These are phyloP conservation scores for Crambe crambe DNA, from an alignment of 37 sponge, comb jelly and placozoan species.

Conservation along the genomic window DNA sequence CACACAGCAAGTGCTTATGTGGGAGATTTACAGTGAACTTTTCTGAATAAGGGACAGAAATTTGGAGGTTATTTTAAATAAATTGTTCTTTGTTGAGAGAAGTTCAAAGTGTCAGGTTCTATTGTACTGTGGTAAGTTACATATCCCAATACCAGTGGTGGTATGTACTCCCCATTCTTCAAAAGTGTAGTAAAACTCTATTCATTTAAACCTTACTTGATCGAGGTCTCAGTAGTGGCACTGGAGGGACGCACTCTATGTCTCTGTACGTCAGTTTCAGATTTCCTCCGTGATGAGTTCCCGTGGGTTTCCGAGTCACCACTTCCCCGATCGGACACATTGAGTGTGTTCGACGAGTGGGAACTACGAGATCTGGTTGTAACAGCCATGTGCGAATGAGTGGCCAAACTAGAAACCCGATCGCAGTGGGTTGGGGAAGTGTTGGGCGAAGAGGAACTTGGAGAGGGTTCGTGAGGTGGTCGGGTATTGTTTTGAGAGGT, in stretches of 20 bases:
- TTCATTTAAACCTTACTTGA: too few relatives aligned
- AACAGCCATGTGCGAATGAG: slow-evolving; percentile 25
- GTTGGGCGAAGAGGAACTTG: slow-evolving; percentile 8
- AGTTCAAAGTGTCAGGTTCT: too few relatives aligned
- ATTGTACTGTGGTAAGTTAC: too few relatives aligned
- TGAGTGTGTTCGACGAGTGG: neutral
- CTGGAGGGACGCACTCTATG: slow-evolving; percentile 6
- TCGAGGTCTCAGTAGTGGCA: too few relatives aligned
- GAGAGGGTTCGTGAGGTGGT: too few relatives aligned
- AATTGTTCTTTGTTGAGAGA: too few relatives aligned
- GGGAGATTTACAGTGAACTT: too few relatives aligned
- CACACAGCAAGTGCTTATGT: neutral
- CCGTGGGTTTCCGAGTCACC: neutral
- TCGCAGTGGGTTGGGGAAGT: slow-evolving; percentile 33
- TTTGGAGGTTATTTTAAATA: too few relatives aligned
- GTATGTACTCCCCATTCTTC: too few relatives aligned
- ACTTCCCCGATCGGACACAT: neutral
- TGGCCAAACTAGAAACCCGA: slow-evolving; percentile 24
- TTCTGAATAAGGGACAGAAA: too few relatives aligned
- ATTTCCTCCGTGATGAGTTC: slow-evolving; percentile 1
- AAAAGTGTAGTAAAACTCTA: too few relatives aligned
- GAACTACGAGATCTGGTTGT: neutral
- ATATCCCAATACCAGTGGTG: too few relatives aligned
- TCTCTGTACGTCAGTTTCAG: slow-evolving; percentile 9
- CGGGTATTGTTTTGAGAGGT: neutral